A percentile compares a stretch with the other conserved stretches of the same genome.
phyloP scores from a whole-genome alignment of 2,797 vertebrate species.

The Gila robusta region DNA sequence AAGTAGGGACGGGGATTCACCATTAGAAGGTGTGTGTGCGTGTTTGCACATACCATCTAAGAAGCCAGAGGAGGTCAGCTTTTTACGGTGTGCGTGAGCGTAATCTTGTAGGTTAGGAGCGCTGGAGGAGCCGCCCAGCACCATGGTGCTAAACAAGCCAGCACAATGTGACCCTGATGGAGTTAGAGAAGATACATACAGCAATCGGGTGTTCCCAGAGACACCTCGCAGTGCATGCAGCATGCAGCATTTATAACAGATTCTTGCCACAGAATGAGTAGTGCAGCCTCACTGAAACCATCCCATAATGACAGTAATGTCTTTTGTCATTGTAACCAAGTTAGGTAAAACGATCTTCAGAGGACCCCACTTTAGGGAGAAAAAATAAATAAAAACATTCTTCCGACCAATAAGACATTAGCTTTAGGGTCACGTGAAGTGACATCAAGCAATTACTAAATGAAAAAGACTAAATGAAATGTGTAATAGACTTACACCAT shows the following conservation, averaged over 20 bases:
- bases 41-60: conserved; percentile 94
- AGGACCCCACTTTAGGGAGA: background rate
- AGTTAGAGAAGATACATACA: conserved; percentile 93
- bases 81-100: conserved; percentile 94
- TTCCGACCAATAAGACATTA: background rate
- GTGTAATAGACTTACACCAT: background rate
- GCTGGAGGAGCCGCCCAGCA: conserved; percentile 93
- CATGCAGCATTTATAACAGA: conserved; percentile 84
- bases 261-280: conserved; percentile 84
- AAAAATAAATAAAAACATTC: background rate
- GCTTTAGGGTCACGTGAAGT: background rate
- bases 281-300: conserved; percentile 77
- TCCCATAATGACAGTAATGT: conserved; percentile 82
- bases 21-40: conserved; percentile 77
- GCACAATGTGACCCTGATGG: conserved; percentile 94
- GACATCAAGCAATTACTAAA: background rate
- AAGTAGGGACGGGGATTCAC: conserved; percentile 57
- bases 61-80: conserved; percentile 93
- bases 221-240: conserved; percentile 84
- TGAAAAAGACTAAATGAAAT: background rate
- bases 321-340: conserved; percentile 61
- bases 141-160: conserved; percentile 93
- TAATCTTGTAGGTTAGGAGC: conserved; percentile 96
- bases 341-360: background rate
- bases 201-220: conserved; percentile 87